Conservation (phyloP, 1,140 invertebrate genomes). For the Lineus longissimus region DNA sequence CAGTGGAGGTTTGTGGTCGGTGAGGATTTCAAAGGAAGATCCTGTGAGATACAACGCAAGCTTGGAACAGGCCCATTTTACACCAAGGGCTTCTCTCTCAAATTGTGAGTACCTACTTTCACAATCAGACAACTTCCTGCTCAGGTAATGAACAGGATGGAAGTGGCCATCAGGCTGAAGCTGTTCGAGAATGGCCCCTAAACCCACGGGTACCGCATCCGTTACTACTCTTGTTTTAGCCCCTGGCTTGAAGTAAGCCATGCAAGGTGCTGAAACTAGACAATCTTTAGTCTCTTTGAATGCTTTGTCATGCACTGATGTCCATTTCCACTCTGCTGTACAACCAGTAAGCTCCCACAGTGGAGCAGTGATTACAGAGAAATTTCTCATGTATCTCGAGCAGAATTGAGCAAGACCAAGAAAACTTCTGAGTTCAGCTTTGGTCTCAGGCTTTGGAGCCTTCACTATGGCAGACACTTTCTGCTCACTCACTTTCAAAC, state of each 20-base stretch:
- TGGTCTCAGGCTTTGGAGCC: no score
- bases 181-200: neutral
- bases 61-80: neutral
- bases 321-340: no score
- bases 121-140: neutral
- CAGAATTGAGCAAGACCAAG: no score
- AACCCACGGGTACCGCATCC: neutral
- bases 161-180: neutral
- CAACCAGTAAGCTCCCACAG: no score
- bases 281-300: neutral
- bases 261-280: neutral
- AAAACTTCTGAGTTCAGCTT: no score
- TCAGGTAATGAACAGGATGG: neutral
- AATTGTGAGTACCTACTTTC: neutral
- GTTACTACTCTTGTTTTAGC: neutral
- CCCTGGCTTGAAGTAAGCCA: neutral
- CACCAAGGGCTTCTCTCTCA: conserved; percentile 1
- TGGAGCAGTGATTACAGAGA: no score
- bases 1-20: conserved; percentile 2
- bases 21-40: neutral
- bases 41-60: neutral
- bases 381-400: no score
- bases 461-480: no score
- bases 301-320: neutral
- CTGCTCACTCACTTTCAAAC: no score